phyloP scores from a whole-genome alignment of 2,888 invertebrate genomes.

The Papilio protenor region DNA sequence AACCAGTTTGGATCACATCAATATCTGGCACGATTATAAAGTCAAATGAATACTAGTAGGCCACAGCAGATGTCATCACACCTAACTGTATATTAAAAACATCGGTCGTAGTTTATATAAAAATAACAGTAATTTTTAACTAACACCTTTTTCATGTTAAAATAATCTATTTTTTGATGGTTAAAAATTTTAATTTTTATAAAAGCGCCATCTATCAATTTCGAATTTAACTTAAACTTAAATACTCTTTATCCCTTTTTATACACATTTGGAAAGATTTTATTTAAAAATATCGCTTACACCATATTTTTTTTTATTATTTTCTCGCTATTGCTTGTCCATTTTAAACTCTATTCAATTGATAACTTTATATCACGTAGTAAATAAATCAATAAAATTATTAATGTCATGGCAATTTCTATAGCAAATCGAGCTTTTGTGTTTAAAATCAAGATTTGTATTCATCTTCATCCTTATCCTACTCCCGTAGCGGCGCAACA shows the following conservation, averaged over 20 bases:
- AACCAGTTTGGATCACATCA: slow-evolving; percentile 12
- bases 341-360: not conserved
- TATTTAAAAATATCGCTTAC: too few relatives aligned
- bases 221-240: not conserved
- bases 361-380: not conserved
- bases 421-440: not conserved
- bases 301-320: too few relatives aligned
- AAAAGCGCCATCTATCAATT: not conserved
- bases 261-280: too few relatives aligned
- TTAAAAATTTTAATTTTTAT: not conserved
- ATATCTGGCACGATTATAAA: not conserved
- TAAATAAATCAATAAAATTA: not conserved
- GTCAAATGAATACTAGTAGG: slow-evolving; percentile 12
- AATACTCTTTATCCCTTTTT: not conserved
- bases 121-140: not conserved
- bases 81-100: slow-evolving; percentile 5
- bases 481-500: too few relatives aligned
- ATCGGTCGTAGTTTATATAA: not conserved
- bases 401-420: not conserved
- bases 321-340: too few relatives aligned
- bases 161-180: not conserved
- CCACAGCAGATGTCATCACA: slow-evolving; percentile 4
- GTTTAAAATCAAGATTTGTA: not conserved
- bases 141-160: not conserved
- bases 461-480: too few relatives aligned